Conservation (phyloP, 2,888 invertebrate species). For the Fragum whitleyi region DNA sequence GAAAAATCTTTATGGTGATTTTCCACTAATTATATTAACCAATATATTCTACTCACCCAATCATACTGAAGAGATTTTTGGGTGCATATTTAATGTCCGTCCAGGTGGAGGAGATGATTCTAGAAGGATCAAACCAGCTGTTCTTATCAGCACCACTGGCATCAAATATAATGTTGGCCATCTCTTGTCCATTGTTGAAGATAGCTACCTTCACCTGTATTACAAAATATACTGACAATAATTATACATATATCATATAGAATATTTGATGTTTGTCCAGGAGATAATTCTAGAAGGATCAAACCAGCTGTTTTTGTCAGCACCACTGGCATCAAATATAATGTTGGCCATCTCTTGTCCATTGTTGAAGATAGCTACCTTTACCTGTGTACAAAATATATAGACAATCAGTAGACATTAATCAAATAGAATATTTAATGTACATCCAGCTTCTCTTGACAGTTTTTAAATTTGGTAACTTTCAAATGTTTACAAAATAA, state of each 20-base stretch:
- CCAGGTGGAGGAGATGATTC: slow-evolving; percentile 70
- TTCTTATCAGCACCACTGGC: slow-evolving; percentile 68
- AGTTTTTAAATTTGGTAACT: too few relatives aligned
- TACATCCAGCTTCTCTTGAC: too few relatives aligned
- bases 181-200: slow-evolving; percentile 69
- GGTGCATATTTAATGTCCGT: slow-evolving; percentile 67
- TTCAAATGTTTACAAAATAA: too few relatives aligned
- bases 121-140: slow-evolving; percentile 65
- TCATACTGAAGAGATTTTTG: slow-evolving; percentile 66
- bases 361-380: slow-evolving; percentile 69
- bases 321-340: slow-evolving; percentile 68
- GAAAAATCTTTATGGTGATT: too few relatives aligned
- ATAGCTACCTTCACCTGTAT: slow-evolving; percentile 70
- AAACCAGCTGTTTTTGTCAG: slow-evolving; percentile 71
- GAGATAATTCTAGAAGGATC: slow-evolving; percentile 63
- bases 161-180: slow-evolving; percentile 70
- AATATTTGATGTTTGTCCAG: slow-evolving; percentile 66
- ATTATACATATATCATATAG: too few relatives aligned
- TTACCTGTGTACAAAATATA: slow-evolving; percentile 55
- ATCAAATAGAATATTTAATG: too few relatives aligned
- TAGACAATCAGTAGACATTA: too few relatives aligned
- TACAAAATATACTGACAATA: background rate
- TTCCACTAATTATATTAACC: too few relatives aligned
- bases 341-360: slow-evolving; percentile 71
- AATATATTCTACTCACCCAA: slow-evolving; percentile 63